Conservation (phyloP, 2,888 invertebrate species). For the Meiosimyza platycephala region DNA sequence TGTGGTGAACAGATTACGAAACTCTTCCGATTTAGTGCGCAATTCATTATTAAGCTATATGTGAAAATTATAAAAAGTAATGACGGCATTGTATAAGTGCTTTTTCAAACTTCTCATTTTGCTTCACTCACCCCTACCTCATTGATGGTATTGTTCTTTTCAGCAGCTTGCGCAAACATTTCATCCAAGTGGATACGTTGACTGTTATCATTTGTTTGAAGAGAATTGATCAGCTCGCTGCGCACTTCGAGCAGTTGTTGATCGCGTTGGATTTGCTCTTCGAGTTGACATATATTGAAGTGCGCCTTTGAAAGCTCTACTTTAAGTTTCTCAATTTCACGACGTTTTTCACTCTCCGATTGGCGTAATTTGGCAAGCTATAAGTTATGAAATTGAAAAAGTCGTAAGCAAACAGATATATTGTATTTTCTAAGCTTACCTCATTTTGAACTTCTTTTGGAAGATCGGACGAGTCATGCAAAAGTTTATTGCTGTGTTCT, state of each 20-base stretch:
- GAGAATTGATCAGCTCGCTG: slow-evolving; percentile 55
- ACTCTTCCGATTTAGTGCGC: slow-evolving; percentile 55
- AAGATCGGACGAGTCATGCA: slow-evolving; percentile 22
- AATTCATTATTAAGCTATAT: slow-evolving; percentile 57
- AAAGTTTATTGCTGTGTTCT: slow-evolving; percentile 19
- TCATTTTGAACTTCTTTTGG: slow-evolving; percentile 40
- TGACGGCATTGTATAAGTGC: neutral
- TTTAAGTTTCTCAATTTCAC: slow-evolving; percentile 50
- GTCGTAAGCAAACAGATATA: neutral
- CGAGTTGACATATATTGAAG: slow-evolving; percentile 49
- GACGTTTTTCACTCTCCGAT: slow-evolving; percentile 46
- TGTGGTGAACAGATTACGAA: slow-evolving; percentile 54
- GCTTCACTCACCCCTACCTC: slow-evolving; percentile 46
- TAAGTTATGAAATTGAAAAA: neutral
- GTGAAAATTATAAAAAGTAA: neutral
- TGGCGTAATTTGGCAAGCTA: slow-evolving; percentile 43
- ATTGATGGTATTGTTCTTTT: slow-evolving; percentile 50
- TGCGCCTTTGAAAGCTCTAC: slow-evolving; percentile 49
- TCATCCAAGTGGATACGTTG: slow-evolving; percentile 53
- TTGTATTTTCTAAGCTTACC: slow-evolving; percentile 26
- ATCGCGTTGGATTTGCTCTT: slow-evolving; percentile 54
- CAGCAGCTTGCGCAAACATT: slow-evolving; percentile 52
- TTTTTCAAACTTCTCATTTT: slow-evolving; percentile 13
- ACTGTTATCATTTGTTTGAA: slow-evolving; percentile 56
- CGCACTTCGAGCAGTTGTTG: slow-evolving; percentile 55